Conservation (phyloP, 1,140 invertebrate genomes). For the Paralvinella palmiformis region DNA sequence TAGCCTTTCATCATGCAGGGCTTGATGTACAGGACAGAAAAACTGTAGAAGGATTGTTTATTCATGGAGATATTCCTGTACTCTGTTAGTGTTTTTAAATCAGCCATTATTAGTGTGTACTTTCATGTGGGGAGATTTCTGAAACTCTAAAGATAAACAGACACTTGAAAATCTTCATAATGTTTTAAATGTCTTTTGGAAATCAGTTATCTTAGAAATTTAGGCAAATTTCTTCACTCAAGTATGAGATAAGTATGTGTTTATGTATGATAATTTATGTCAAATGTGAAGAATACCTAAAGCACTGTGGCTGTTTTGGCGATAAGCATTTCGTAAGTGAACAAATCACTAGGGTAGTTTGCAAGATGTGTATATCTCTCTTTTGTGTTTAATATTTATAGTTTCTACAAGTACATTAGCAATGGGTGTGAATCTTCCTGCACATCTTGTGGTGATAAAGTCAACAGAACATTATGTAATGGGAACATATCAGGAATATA, state of each 20-base stretch:
- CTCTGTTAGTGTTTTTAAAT: conserved; percentile 54
- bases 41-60: conserved; percentile 61
- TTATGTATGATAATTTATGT: too few species aligned
- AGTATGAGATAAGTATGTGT: too few species aligned
- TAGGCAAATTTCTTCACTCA: too few species aligned
- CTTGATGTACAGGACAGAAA: conserved; percentile 60
- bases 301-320: too few species aligned
- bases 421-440: conserved; percentile 76
- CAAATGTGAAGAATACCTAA: too few species aligned
- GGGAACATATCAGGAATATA: conserved; percentile 64
- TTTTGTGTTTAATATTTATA: conserved; percentile 23
- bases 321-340: too few species aligned
- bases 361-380: too few species aligned
- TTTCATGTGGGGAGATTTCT: not conserved
- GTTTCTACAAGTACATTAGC: conserved; percentile 55
- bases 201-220: not conserved
- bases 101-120: too few species aligned
- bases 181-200: not conserved
- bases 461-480: conserved; percentile 68
- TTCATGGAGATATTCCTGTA: conserved; percentile 60
- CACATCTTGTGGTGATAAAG: conserved; percentile 76
- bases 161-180: too few species aligned
- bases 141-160: too few species aligned
- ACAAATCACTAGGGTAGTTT: too few species aligned
- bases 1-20: conserved; percentile 74